phyloP scores from a whole-genome alignment of 2,113 vertebrate species.

The Cheirogaleus medius region DNA sequence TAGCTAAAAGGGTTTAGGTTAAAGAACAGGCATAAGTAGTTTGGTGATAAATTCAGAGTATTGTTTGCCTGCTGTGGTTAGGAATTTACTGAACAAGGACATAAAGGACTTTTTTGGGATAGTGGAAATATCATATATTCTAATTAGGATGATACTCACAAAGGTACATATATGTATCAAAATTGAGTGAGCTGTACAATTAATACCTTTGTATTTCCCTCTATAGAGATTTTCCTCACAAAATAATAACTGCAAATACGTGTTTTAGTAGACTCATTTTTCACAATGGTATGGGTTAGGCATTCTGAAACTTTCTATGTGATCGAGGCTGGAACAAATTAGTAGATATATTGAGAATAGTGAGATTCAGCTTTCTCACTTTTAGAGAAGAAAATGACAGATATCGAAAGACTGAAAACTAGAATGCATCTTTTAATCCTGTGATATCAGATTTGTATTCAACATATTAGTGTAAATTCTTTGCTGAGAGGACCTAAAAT shows the following conservation, averaged over 20 bases:
- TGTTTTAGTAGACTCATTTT: neutral
- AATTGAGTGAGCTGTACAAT: neutral
- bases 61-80: neutral
- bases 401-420: neutral
- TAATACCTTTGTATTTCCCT: neutral
- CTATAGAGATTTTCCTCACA: neutral
- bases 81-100: neutral
- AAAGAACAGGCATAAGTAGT: neutral
- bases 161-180: neutral
- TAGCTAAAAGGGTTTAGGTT: neutral
- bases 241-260: neutral
- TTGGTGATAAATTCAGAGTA: neutral
- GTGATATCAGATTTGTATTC: neutral
- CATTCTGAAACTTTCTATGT: neutral
- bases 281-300: neutral
- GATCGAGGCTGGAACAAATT: neutral
- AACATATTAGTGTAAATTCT: neutral
- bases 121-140: neutral
- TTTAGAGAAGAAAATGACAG: neutral
- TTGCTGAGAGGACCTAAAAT: neutral
- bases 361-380: neutral
- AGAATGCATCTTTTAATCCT: neutral
- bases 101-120: neutral
- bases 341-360: neutral
- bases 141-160: neutral